Conservation (phyloP, 2,888 invertebrate species). For the Philhelius pedissequus region DNA sequence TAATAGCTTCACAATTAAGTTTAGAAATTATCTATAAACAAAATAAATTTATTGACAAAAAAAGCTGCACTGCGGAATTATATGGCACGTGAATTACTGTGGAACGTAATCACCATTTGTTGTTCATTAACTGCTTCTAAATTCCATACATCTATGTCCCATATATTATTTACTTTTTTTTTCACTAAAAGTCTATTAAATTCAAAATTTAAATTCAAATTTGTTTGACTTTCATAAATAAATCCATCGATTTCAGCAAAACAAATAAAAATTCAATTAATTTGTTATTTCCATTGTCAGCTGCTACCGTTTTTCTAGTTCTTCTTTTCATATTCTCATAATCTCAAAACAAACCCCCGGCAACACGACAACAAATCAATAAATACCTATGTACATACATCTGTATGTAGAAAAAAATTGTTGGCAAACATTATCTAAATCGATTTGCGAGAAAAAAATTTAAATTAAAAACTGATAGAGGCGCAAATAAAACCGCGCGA, state of each 20-base stretch:
- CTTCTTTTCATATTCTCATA: neutral
- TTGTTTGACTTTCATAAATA: neutral
- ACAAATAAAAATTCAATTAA: conserved; percentile 55
- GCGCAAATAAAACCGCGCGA: conserved; percentile 1
- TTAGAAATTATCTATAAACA: too few relatives aligned
- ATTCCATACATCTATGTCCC: neutral
- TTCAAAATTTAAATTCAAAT: neutral
- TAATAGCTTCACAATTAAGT: too few relatives aligned
- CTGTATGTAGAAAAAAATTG: neutral
- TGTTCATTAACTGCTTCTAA: neutral
- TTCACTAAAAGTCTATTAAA: neutral
- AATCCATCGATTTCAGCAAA: conserved; percentile 14
- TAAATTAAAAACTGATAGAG: neutral
- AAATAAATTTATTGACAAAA: too few relatives aligned
- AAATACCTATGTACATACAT: neutral
- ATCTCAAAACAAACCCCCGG: neutral
- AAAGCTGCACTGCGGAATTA: too few relatives aligned
- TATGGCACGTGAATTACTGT: too few relatives aligned
- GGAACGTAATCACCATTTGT: too few relatives aligned
- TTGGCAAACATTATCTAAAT: conserved; percentile 1
- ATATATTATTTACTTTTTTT: neutral
- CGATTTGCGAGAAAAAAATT: conserved; percentile 10
- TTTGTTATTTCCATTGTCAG: conserved; percentile 16
- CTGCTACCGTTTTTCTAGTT: neutral
- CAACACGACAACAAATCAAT: neutral